Conservation (phyloP, 2,888 invertebrate genomes). For the Pristionchus exspectatus region DNA sequence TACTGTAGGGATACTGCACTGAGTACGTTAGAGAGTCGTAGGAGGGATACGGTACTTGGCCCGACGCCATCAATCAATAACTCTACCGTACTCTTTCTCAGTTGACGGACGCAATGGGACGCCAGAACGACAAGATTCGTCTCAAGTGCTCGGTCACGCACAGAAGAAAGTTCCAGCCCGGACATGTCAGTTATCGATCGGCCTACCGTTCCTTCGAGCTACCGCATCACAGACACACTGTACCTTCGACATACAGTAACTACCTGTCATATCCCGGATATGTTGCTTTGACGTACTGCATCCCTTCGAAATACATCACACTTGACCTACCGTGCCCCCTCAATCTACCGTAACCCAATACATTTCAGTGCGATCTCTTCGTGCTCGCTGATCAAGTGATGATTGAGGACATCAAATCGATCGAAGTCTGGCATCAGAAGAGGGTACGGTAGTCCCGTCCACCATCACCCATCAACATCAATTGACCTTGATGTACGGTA, state of each 20-base stretch:
- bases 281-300: too few species aligned
- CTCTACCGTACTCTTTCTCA: conserved; percentile 18
- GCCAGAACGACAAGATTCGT: conserved; percentile 59
- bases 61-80: not conserved
- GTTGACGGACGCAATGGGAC: conserved; percentile 59
- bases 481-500: too few species aligned
- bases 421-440: conserved; percentile 61
- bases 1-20: not conserved
- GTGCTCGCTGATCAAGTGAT: conserved; percentile 59
- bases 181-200: conserved; percentile 57
- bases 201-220: too few species aligned
- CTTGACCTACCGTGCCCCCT: not conserved
- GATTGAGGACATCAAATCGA: conserved; percentile 56
- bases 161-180: conserved; percentile 61
- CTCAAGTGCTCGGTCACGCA: conserved; percentile 63
- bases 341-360: not conserved
- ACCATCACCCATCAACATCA: too few species aligned
- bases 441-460: conserved; percentile 4
- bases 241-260: too few species aligned
- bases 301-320: too few species aligned
- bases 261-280: too few species aligned
- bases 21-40: not conserved
- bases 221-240: too few species aligned
- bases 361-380: conserved; percentile 61
- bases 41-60: not conserved